phyloP scores from a whole-genome alignment of 2,797 vertebrate genomes.

The Adrianichthys oophorus region DNA sequence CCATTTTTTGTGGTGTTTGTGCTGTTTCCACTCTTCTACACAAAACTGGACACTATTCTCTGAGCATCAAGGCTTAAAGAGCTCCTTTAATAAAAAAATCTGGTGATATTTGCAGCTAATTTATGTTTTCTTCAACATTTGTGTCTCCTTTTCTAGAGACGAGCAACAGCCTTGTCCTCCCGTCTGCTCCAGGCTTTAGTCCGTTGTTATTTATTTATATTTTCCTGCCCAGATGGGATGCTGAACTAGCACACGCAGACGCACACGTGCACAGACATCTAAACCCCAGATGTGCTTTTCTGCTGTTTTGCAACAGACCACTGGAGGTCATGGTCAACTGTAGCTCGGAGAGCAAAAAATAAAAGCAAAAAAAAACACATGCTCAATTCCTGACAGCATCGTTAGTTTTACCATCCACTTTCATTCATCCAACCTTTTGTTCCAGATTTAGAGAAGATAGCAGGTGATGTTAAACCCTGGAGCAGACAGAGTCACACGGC shows the following conservation, averaged over 20 bases:
- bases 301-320: slow-evolving; percentile 35
- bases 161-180: slow-evolving; percentile 15
- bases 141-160: slow-evolving; percentile 41
- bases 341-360: slow-evolving; percentile 18
- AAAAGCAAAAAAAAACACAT: slow-evolving; percentile 26
- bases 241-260: slow-evolving; percentile 32
- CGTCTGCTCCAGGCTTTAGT: slow-evolving; percentile 36
- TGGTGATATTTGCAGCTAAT: slow-evolving; percentile 15
- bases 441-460: slow-evolving; percentile 53
- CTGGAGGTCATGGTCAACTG: slow-evolving; percentile 57
- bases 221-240: slow-evolving; percentile 63
- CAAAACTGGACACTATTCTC: slow-evolving; percentile 34
- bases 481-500: slow-evolving; percentile 40
- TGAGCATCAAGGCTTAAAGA: no score
- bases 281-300: slow-evolving; percentile 62
- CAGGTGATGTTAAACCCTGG: slow-evolving; percentile 61
- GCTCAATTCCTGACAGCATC: slow-evolving; percentile 12
- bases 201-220: slow-evolving; percentile 20
- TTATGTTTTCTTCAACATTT: slow-evolving; percentile 49
- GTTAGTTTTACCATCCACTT: slow-evolving; percentile 17
- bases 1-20: neutral
- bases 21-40: slow-evolving; percentile 45
- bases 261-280: slow-evolving; percentile 18
- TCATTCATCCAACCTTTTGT: slow-evolving; percentile 32
- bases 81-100: neutral